Evolutionary conservation across 2,888 invertebrate genomes (phyloP).

Genomic region (Hirtodrosophila trivittata): DNA sequence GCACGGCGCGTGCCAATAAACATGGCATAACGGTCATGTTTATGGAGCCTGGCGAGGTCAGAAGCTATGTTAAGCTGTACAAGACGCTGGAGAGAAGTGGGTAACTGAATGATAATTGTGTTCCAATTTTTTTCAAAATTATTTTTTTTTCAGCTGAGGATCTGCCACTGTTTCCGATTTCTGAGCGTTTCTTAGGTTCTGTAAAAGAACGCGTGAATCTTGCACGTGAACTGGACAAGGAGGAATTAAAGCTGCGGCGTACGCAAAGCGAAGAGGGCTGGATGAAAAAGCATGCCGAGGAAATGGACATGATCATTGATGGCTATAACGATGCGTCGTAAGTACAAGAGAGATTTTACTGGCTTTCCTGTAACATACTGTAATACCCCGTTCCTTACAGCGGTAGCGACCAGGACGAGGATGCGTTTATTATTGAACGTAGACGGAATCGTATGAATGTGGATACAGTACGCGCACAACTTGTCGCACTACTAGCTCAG

Average conservation of each 20-base stretch:
- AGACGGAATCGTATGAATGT: slow-evolving; percentile 81
- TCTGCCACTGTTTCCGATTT: slow-evolving; percentile 92
- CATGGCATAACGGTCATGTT: slow-evolving; percentile 96
- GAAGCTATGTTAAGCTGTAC: slow-evolving; percentile 91
- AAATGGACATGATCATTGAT: slow-evolving; percentile 96
- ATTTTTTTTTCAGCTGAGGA: slow-evolving; percentile 87
- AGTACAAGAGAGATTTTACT: slow-evolving; percentile 15
- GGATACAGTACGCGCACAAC: slow-evolving; percentile 66
- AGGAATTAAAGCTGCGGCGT: slow-evolving; percentile 88
- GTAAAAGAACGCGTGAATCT: slow-evolving; percentile 89
- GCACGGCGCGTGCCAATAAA: slow-evolving; percentile 95
- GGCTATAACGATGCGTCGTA: slow-evolving; percentile 86
- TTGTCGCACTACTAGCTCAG: slow-evolving; percentile 83
- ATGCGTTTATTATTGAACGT: slow-evolving; percentile 80
- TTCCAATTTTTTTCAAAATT: slow-evolving; percentile 10
- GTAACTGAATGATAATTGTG: slow-evolving; percentile 65
- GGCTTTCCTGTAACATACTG: too few species aligned
- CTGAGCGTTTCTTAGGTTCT: slow-evolving; percentile 86
- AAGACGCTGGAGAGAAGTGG: slow-evolving; percentile 93
- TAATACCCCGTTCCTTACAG: slow-evolving; percentile 36
- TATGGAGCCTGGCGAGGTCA: slow-evolving; percentile 94
- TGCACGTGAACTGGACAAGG: slow-evolving; percentile 91
- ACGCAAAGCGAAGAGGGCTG: slow-evolving; percentile 90
- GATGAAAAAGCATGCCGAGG: slow-evolving; percentile 93
- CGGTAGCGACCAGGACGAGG: slow-evolving; percentile 81